Evolutionary conservation across 2,888 invertebrate genomes (phyloP).

Genomic region (Horisme vitalbata): DNA sequence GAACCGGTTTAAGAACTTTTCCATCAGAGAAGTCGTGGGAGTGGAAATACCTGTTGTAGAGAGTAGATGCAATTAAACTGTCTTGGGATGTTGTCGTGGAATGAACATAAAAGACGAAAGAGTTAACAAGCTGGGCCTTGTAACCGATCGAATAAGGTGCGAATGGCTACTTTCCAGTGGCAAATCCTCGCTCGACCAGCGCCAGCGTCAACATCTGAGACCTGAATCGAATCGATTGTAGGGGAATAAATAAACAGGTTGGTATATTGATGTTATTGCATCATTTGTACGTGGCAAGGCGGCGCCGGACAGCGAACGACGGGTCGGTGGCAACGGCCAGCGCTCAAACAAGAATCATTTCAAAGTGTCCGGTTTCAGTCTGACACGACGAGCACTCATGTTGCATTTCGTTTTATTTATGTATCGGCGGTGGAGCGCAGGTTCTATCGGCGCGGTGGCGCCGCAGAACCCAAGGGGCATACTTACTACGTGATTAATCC

Average conservation of each 20-base stretch:
- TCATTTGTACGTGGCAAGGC: constrained; percentile 49
- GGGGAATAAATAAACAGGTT: constrained; percentile 45
- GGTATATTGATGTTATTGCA: constrained; percentile 51
- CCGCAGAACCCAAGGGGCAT: constrained; percentile 66
- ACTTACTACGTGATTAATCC: constrained; percentile 83
- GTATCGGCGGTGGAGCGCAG: constrained; percentile 75
- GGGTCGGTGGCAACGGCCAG: constrained; percentile 66
- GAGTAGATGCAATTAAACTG: constrained; percentile 44
- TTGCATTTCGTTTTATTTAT: constrained; percentile 79
- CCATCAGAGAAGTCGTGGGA: constrained; percentile 53
- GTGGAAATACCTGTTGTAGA: constrained; percentile 52
- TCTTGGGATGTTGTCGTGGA: constrained; percentile 40
- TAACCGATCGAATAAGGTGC: constrained; percentile 37
- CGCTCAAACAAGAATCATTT: constrained; percentile 68
- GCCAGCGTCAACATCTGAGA: constrained; percentile 36
- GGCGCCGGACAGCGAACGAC: constrained; percentile 11
- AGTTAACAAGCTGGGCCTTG: constrained; percentile 23
- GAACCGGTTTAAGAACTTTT: constrained; percentile 59
- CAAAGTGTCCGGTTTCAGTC: constrained; percentile 81
- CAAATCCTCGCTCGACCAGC: constrained; percentile 26
- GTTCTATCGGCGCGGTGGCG: constrained; percentile 61
- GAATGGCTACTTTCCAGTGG: constrained; percentile 45
- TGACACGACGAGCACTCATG: constrained; percentile 73
- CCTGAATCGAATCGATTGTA: constrained; percentile 50
- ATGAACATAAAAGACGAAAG: constrained; percentile 35